Evolutionary conservation across 2,888 invertebrate species (phyloP).

Genomic region (Amphipoea lucens): DNA sequence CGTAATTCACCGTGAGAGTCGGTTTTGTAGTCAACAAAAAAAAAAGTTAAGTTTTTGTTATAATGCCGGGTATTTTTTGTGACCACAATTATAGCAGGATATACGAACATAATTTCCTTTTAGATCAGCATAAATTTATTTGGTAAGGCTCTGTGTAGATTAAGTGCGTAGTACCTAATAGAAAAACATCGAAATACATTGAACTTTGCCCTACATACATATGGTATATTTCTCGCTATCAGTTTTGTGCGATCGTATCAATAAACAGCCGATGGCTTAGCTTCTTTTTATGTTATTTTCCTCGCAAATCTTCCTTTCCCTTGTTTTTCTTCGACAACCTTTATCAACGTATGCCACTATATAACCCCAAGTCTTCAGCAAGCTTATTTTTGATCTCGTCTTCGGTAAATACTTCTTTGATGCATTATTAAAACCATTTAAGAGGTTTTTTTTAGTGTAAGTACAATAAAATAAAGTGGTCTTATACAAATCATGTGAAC

Average conservation of each 20-base stretch:
- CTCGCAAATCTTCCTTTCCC: conserved; percentile 26
- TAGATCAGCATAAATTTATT: conserved; percentile 1
- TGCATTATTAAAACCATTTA: conserved; percentile 2
- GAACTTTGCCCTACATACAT: not conserved
- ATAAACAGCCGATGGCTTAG: conserved; percentile 27
- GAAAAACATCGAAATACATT: not conserved
- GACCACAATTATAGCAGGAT: conserved; percentile 31
- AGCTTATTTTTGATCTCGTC: conserved; percentile 22
- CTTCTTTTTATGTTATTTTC: conserved; percentile 47
- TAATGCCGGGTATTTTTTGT: conserved; percentile 21
- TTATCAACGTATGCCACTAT: not conserved
- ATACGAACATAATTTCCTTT: conserved; percentile 13
- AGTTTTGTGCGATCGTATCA: conserved; percentile 40
- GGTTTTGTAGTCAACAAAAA: not conserved
- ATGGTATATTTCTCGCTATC: conserved; percentile 12
- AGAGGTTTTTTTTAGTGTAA: too few species aligned
- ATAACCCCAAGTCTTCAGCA: conserved; percentile 19
- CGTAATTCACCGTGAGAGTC: conserved; percentile 1
- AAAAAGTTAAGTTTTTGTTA: not conserved
- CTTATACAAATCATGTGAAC: not conserved
- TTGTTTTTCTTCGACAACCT: conserved; percentile 33
- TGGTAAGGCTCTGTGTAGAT: conserved; percentile 7
- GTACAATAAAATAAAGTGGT: not conserved
- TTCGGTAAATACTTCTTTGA: conserved; percentile 31
- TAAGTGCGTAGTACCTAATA: not conserved